Evolutionary conservation across 2,113 vertebrate genomes (phyloP).

Genomic region (Actenoides hombroni): DNA sequence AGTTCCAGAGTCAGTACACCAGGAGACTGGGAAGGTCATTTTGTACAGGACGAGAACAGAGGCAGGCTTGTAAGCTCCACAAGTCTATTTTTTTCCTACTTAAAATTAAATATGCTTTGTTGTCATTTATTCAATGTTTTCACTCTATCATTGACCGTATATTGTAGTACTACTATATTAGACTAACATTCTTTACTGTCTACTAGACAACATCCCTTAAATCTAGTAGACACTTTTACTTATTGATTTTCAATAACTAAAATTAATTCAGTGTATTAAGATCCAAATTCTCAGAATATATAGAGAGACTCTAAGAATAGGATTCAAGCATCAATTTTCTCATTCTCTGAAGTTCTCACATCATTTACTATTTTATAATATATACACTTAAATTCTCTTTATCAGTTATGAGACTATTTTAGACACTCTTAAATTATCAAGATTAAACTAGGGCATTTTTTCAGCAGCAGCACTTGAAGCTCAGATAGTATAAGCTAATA

Average conservation of each 20-base stretch:
- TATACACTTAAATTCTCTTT: neutral
- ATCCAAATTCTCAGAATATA: neutral
- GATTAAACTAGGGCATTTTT: conserved; percentile 18
- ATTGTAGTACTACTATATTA: neutral
- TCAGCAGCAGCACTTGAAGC: conserved; percentile 13
- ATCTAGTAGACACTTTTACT: neutral
- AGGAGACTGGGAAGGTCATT: neutral
- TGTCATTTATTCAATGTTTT: conserved; percentile 1
- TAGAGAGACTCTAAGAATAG: neutral
- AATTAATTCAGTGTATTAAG: neutral
- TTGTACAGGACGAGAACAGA: neutral
- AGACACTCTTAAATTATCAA: conserved; percentile 23
- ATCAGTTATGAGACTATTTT: neutral
- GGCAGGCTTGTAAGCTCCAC: neutral
- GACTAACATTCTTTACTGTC: neutral
- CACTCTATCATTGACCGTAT: neutral
- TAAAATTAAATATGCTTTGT: neutral
- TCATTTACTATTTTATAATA: neutral
- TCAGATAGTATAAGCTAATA: neutral
- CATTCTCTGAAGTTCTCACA: neutral
- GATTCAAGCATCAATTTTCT: neutral
- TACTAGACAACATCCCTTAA: neutral
- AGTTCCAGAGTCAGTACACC: neutral
- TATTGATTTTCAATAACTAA: conserved; percentile 36
- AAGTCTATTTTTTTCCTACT: neutral